Conservation (phyloP, 2,888 invertebrate genomes). For the Volucella zonaria region DNA sequence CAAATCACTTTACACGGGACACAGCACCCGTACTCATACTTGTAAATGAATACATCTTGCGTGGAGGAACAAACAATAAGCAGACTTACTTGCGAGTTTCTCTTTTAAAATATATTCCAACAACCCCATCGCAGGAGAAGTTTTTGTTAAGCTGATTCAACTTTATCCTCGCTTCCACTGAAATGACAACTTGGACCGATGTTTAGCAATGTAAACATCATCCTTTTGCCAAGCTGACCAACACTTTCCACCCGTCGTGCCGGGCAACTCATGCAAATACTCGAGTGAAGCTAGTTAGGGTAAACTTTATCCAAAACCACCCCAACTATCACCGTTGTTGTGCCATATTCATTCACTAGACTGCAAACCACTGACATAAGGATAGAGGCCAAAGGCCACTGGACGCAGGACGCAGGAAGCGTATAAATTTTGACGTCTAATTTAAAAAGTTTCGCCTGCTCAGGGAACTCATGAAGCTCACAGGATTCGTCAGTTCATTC, state of each 20-base stretch:
- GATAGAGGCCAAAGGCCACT: constrained; percentile 27
- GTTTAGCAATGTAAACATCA: constrained; percentile 15
- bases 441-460: constrained; percentile 59
- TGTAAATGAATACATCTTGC: too few relatives aligned
- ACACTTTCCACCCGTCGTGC: neutral
- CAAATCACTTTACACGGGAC: too few relatives aligned
- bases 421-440: constrained; percentile 54
- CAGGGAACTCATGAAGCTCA: neutral
- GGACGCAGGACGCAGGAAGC: constrained; percentile 32
- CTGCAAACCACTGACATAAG: constrained; percentile 45
- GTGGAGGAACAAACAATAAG: too few relatives aligned
- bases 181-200: neutral
- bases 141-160: neutral
- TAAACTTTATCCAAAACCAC: constrained; percentile 36
- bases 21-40: too few relatives aligned
- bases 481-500: too few relatives aligned
- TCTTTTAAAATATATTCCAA: too few relatives aligned
- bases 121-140: too few relatives aligned
- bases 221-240: constrained; percentile 10
- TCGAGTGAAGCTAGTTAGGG: constrained; percentile 57
- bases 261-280: constrained; percentile 52
- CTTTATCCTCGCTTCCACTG: neutral
- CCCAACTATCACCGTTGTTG: neutral
- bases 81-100: too few relatives aligned
- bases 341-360: neutral